These are phyloP conservation scores for Sesamia nonagrioides DNA, from an alignment of 1,140 invertebrate species.

Conservation along the genomic window DNA sequence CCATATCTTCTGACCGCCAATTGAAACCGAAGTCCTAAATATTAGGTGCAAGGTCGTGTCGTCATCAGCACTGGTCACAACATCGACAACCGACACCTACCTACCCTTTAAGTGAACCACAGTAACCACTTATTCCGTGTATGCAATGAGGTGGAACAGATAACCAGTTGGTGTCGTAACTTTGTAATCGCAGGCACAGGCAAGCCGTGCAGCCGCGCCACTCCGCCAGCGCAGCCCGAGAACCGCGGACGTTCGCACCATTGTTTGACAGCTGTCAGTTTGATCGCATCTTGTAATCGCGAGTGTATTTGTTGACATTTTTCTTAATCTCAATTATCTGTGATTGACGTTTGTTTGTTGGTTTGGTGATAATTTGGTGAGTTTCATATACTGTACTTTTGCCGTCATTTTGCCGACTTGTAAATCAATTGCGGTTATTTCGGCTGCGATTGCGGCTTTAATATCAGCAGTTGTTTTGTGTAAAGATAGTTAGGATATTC, in stretches of 20 bases:
- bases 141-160: constrained; percentile 46
- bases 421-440: constrained; percentile 24
- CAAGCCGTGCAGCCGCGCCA: constrained; percentile 11
- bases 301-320: constrained; percentile 28
- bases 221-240: constrained; percentile 5
- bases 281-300: constrained; percentile 1
- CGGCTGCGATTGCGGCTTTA: background rate
- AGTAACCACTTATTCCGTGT: constrained; percentile 13
- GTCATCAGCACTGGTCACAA: background rate
- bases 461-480: background rate
- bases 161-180: constrained; percentile 41
- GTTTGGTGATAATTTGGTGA: constrained; percentile 5
- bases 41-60: constrained; percentile 28
- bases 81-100: background rate
- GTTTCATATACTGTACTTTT: background rate
- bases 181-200: constrained; percentile 2
- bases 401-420: constrained; percentile 12
- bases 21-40: background rate
- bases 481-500: background rate
- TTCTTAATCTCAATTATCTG: constrained; percentile 11
- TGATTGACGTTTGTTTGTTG: constrained; percentile 7
- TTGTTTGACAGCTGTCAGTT: constrained; percentile 40
- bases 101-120: background rate
- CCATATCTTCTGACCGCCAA: constrained; percentile 6
- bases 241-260: constrained; percentile 31